phyloP scores from a whole-genome alignment of 2,888 invertebrate species.

The Octodonta nipae region DNA sequence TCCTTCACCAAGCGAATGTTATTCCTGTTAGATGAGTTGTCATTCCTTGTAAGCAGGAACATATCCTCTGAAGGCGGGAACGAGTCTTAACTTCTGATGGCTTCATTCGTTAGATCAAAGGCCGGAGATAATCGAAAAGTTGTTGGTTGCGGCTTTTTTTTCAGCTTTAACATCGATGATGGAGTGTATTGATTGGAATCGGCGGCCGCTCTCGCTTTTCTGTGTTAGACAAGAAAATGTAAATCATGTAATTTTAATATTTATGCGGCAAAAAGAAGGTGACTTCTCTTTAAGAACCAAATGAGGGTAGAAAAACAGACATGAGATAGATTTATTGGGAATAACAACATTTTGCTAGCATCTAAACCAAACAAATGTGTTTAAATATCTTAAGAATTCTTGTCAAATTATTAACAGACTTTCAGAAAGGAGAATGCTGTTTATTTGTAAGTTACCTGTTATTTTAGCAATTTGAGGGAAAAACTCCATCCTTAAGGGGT shows the following conservation, averaged over 20 bases:
- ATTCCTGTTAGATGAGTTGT: conserved; percentile 9
- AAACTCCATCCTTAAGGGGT: no score
- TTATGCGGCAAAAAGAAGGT: conserved; percentile 6
- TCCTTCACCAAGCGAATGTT: conserved; percentile 6
- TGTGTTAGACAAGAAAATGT: conserved; percentile 7
- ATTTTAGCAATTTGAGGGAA: no score
- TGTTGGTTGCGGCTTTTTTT: conserved; percentile 18
- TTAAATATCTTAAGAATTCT: no score
- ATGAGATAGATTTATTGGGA: no score
- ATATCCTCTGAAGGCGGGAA: conserved; percentile 3
- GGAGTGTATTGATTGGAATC: conserved; percentile 4
- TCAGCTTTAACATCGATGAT: no score
- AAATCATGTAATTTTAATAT: conserved; percentile 12
- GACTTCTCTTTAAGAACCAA: no score
- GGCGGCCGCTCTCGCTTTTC: conserved; percentile 1
- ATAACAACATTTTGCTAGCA: no score
- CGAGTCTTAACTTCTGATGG: conserved; percentile 8
- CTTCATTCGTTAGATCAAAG: conserved; percentile 22
- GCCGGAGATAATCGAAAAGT: conserved; percentile 22
- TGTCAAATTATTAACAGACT: no score
- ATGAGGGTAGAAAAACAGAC: no score
- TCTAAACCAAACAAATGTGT: no score
- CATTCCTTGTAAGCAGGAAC: conserved; percentile 10
- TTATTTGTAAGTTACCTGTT: no score
- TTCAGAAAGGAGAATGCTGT: no score